These are phyloP conservation scores for Phengaris arion DNA, from an alignment of 2,888 invertebrate genomes.

Conservation along the genomic window DNA sequence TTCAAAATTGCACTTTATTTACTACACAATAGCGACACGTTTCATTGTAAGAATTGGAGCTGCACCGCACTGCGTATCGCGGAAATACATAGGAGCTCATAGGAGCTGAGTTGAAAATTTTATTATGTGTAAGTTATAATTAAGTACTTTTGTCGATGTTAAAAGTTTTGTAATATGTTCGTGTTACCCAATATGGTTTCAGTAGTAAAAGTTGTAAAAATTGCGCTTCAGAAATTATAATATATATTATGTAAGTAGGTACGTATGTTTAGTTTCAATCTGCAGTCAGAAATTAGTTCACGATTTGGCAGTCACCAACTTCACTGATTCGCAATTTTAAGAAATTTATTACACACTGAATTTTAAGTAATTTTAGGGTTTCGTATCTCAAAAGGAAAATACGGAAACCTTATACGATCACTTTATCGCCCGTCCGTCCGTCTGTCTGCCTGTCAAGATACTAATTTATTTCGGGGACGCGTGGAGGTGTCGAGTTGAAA, in stretches of 20 bases:
- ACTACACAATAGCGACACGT: too few relatives aligned
- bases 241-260: not conserved
- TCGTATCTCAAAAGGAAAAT: too few relatives aligned
- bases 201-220: conserved; percentile 1
- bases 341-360: not conserved
- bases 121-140: not conserved
- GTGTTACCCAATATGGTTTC: not conserved
- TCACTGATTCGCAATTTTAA: not conserved
- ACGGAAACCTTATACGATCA: too few relatives aligned
- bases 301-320: not conserved
- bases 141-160: not conserved
- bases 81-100: too few relatives aligned
- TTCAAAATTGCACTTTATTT: too few relatives aligned
- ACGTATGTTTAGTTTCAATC: not conserved
- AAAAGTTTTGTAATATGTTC: not conserved
- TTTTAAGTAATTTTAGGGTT: not conserved
- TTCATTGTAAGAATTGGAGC: too few relatives aligned
- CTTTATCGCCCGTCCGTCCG: too few relatives aligned
- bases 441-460: too few relatives aligned
- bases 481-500: too few relatives aligned
- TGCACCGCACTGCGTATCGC: too few relatives aligned
- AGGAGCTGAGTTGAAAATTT: too few relatives aligned
- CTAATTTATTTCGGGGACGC: too few relatives aligned
- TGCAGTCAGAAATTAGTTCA: not conserved
- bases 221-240: not conserved